Percentiles rank a stretch among this genome's conserved stretches.
Evolutionary conservation across 2,113 vertebrate genomes (phyloP).

Genomic region (Tachuris rubrigastra): DNA sequence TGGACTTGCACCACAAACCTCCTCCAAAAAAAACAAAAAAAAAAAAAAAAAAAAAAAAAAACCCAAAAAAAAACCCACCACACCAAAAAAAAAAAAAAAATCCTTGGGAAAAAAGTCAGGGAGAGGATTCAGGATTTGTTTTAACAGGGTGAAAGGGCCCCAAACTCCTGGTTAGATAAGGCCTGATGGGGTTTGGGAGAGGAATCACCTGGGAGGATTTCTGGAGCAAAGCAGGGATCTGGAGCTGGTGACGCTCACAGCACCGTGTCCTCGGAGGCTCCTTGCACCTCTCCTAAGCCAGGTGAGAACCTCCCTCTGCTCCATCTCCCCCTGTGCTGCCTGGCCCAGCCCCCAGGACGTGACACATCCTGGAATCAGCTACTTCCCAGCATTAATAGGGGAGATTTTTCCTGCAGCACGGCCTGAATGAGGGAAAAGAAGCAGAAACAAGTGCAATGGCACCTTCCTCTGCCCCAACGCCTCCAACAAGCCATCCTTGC

Average conservation of each 20-base stretch:
- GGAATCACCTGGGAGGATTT: neutral
- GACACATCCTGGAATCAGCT: neutral
- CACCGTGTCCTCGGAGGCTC: neutral
- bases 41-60: neutral
- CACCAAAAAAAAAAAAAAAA: neutral
- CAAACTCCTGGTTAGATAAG: accelerated
- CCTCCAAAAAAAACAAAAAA: neutral
- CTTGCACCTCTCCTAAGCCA: neutral
- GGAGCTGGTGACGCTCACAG: neutral
- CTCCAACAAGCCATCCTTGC: accelerated
- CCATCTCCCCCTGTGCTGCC: neutral
- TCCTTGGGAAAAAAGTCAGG: neutral
- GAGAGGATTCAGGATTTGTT: neutral
- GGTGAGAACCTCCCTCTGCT: accelerated
- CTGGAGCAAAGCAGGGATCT: neutral
- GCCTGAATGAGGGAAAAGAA: neutral
- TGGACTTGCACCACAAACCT: neutral
- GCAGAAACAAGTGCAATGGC: neutral
- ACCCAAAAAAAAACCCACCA: too few relatives aligned
- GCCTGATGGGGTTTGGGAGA: neutral
- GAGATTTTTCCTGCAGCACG: neutral
- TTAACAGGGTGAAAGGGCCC: accelerated
- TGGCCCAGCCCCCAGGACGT: neutral
- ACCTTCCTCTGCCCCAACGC: neutral
- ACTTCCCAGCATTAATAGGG: accelerated